Base-by-base conservation (phyloP, 2,888 invertebrate species). In the Patella pellucida region DNA sequence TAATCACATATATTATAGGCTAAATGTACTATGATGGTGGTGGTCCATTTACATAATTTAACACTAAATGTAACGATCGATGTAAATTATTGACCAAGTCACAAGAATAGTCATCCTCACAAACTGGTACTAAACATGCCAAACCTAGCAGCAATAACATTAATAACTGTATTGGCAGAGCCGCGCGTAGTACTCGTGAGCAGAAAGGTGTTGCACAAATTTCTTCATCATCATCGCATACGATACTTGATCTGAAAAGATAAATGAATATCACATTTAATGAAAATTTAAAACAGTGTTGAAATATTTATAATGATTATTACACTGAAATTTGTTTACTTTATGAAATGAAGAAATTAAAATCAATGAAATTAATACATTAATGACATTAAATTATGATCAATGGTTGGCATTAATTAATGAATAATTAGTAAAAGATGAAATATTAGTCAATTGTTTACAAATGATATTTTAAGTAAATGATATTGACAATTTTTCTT, bases 81-180 rank as follows among this genome's bases (percentile, higher is more conserved):
- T 95, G 95, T 86, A 96, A 94, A 85, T 95, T 95, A 91, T 96
- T 96, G 84, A 95, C 94, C 89, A 97, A 94, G 91, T 95, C 95
- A 91, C 97, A 96, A 81, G 94, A 94, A 91, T 95, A 95, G 89
- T 96, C 96, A 92, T 96, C 95, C 81, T 92, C 91, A 82, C 95
- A 94, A 91, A 95, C 95, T 7, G 97, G 97, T 74, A 98, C 95
- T 85, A 99, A 93, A 73, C 97, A 95, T 73, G 98, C 97, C 78
- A 97, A 95, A 77, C 98, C 97, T 88, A 99, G 93, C 86, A 99
- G 93, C 79, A 98, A 93, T 86, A 98, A 93, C 93, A 99, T 95
- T 87, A 99, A 92, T 79, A 97, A 96, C 92, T 99, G 97, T 90
- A 99, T 95, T 73, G 98, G 98, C 83, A 98, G 93, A 31, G 97